Evolutionary conservation across 1,140 invertebrate genomes (phyloP), one percentile per base, ranked within the genome.

Genomic region (Drosophila leontia): DNA sequence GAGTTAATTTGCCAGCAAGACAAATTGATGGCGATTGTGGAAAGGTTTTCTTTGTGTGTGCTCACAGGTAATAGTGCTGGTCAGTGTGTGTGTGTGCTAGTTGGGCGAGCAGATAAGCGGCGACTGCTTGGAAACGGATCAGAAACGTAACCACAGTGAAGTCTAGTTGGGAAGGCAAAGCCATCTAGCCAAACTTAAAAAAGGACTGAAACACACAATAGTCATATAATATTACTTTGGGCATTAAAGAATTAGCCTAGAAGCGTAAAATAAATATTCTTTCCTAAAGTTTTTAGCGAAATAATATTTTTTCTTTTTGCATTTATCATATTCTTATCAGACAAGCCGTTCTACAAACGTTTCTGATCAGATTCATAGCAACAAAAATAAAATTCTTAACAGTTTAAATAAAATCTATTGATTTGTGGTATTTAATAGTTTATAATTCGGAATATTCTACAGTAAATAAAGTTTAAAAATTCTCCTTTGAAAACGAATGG

Each of bases 1-100:
- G 61, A 78, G 76, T 79, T 80, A 80, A 62, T 74, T 80, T 88
- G 85, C 85, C 85, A 90, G 78, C 85, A 72, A 91, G 85, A 82
- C 85, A 90, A 90, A 82, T 91, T 91, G 78, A 70, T 64, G 65
- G 58, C 63, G 78, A 90, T 90, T 90, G 53, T 72, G 85, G 78
- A 82, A 90, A 90, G 78, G 81, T 82, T 81, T 85, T 85, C 61
- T 56, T 60, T 75, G 62, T 77, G 34, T 60, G 45, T 53, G 48
- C 64, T 51, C 19, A 11, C 15, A 53, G 35, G 48, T 82, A 56
- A 56, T 56, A 35, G 35, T 39, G 19, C 53, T 56, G 29, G 37
- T 39, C 45, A 57, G n/a, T 42, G 39, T 61, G 62, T 72, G n/a
- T n/a, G 74, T 78, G 62, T 64, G 50, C 68, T 50, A 35, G 44